Conservation (phyloP, 2,113 vertebrate species). For the Macquaria ambigua region DNA sequence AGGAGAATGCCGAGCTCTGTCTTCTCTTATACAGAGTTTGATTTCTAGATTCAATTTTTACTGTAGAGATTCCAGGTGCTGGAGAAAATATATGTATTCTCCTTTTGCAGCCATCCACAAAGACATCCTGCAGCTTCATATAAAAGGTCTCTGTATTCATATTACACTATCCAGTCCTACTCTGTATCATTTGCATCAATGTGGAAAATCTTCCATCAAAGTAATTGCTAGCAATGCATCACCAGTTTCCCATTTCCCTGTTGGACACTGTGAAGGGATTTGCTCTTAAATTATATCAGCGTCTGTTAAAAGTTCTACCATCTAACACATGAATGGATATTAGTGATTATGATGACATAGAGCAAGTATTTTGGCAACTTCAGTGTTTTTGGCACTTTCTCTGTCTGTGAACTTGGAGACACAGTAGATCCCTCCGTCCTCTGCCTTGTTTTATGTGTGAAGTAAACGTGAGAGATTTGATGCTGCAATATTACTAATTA, state of each 20-base stretch:
- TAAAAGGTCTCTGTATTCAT: slow-evolving; percentile 38
- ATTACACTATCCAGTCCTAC: slow-evolving; percentile 25
- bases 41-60: slow-evolving; percentile 49
- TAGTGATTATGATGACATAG: slow-evolving; percentile 35
- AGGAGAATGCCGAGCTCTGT: slow-evolving; percentile 58
- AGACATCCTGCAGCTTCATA: slow-evolving; percentile 38
- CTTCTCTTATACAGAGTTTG: slow-evolving; percentile 44
- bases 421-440: slow-evolving; percentile 16
- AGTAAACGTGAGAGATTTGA: neutral
- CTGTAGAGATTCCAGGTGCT: slow-evolving; percentile 46
- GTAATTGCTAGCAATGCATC: slow-evolving; percentile 37
- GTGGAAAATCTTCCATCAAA: slow-evolving; percentile 69
- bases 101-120: slow-evolving; percentile 54
- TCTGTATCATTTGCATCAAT: slow-evolving; percentile 48
- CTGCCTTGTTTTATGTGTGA: slow-evolving; percentile 28
- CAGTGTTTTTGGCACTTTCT: slow-evolving; percentile 45
- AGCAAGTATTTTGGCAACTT: slow-evolving; percentile 48
- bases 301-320: slow-evolving; percentile 34
- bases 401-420: slow-evolving; percentile 18
- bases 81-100: slow-evolving; percentile 40
- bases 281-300: slow-evolving; percentile 49
- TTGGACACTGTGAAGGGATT: slow-evolving; percentile 18
- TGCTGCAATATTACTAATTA: neutral
- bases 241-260: slow-evolving; percentile 36
- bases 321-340: slow-evolving; percentile 45